Evolutionary conservation across 2,797 vertebrate species (phyloP), one percentile per base, ranked within the genome.

Genomic region (Nothura maculosa): DNA sequence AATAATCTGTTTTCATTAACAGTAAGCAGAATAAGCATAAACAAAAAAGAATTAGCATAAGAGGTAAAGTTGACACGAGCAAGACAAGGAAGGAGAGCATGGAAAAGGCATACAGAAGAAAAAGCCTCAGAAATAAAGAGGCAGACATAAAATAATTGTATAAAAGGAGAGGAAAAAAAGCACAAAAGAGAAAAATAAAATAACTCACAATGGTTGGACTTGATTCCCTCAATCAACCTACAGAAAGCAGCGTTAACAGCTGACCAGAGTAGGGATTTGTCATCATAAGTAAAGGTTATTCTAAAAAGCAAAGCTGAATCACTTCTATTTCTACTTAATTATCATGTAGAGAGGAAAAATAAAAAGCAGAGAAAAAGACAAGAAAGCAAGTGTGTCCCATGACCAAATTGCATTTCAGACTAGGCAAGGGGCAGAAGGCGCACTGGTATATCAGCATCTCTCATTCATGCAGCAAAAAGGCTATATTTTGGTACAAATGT

Each of bases 291-390:
- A 92, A 93, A 89, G 12, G 9, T 83, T 81, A 60, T 36, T 34
- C 87, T 69, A 58, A 90, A 90, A 95, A 81, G 18, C 11, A 89
- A 89, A 77, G 17, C 13, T 62, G 66, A 89, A 90, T 87, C 30
- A 72, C 9, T 63, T 83, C 50, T 63, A 6, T 34, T 60, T 80
- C 36, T 12, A 76, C 15, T 57, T 74, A 45, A 88, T 88, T 69
- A 60, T 43, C 15, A 54, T 16, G 2, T 48, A 70, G 54, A 18
- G 18, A 55, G 19, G 19, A 19, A 19, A 30, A 30, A 30, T 9
- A 14, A 32, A 34, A 2, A 10, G 6, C 3, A 1, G 22, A 3
- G 7, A 8, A 12, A 19, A 16, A 0, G 30, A 10, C 21, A 20
- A 4, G 34, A 28, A 27, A 18, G 6, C 19, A 60, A n/a, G 2